These are phyloP conservation scores for Ageneiosus marmoratus DNA, from an alignment of 2,113 vertebrate genomes.

Conservation along the genomic window DNA sequence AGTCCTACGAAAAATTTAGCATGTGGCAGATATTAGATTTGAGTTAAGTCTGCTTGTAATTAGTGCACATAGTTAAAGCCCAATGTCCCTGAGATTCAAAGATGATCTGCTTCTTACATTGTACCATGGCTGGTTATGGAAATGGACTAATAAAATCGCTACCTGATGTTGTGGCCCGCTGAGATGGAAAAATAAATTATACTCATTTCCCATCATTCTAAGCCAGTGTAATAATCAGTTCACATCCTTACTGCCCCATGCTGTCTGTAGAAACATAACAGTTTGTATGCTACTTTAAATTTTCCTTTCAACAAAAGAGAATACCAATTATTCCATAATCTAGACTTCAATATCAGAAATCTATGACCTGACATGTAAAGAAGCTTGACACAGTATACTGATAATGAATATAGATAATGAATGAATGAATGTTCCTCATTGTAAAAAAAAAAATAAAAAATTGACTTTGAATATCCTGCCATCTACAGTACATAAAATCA, in stretches of 20 bases:
- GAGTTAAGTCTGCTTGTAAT: slow-evolving; percentile 65
- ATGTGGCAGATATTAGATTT: slow-evolving; percentile 23
- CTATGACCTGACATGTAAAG: neutral
- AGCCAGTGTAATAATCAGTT: slow-evolving; percentile 73
- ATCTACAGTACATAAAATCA: too few relatives aligned
- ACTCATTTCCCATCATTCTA: slow-evolving; percentile 70
- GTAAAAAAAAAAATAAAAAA: too few relatives aligned
- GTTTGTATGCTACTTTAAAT: slow-evolving; percentile 63
- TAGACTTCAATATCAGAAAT: neutral
- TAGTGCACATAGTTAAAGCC: slow-evolving; percentile 60
- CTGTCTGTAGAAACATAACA: slow-evolving; percentile 59
- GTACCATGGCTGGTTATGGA: slow-evolving; percentile 68
- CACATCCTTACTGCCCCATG: slow-evolving; percentile 69
- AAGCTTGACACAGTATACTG: neutral
- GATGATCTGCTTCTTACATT: slow-evolving; percentile 64
- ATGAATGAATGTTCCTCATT: too few relatives aligned
- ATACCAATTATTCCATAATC: neutral
- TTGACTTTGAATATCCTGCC: too few relatives aligned
- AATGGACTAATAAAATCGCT: slow-evolving; percentile 67
- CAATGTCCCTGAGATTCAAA: slow-evolving; percentile 57
- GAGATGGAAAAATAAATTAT: slow-evolving; percentile 66
- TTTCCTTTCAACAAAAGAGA: neutral
- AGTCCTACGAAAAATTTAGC: neutral
- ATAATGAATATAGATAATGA: neutral
- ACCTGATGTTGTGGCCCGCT: slow-evolving; percentile 69